Evolutionary conservation across 2,888 invertebrate genomes (phyloP), one percentile per base, ranked within the genome.

Genomic region (Eupithecia abbreviata): DNA sequence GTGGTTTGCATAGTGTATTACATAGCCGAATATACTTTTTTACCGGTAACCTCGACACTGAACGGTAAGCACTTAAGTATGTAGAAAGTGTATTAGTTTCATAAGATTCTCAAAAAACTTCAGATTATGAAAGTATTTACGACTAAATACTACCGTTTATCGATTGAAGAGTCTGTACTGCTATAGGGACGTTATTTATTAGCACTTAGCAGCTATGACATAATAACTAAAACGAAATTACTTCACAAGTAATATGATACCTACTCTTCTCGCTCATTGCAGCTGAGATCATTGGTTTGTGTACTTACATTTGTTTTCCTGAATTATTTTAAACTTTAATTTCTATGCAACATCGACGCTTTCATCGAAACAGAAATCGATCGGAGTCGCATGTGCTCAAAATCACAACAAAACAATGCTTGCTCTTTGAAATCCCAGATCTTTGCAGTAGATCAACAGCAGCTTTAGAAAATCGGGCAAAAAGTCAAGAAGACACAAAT

Each of bases 121-220:
- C 7, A 49, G 13, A 3, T 2, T 47, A 51, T 15, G 51, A 15
- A 51, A 51, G 5, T 51, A 7, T 30, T 30, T 10, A 30, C 30
- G 4, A 4, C 0, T 3, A 18, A 10, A 4, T 30, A 62, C 10
- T 12, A 62, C 18, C 12, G 62, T 62, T 42, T 15, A 42, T 42
- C 42, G 55, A 58, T 18, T 58, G 18, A 42, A 18, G 4, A 42
- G 42, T 7, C 66, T 42, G 15, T 42, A 12, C 42, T 15, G 42
- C 42, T 42, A 15, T 15, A 42, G 42, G 42, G 15, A 66, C 42
- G 7, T 66, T 77, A 84, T 91, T 93, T 94, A 94, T 90, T 92
- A 92, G 77, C 90, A 88, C 94, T 90, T 92, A 92, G 77, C 90
- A 88, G 92, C 86, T 93, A 94, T 95, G 94, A 95, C 94, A 94